Evolutionary conservation across 2,797 vertebrate genomes (phyloP).

Genomic region (Denticeps clupeoides): DNA sequence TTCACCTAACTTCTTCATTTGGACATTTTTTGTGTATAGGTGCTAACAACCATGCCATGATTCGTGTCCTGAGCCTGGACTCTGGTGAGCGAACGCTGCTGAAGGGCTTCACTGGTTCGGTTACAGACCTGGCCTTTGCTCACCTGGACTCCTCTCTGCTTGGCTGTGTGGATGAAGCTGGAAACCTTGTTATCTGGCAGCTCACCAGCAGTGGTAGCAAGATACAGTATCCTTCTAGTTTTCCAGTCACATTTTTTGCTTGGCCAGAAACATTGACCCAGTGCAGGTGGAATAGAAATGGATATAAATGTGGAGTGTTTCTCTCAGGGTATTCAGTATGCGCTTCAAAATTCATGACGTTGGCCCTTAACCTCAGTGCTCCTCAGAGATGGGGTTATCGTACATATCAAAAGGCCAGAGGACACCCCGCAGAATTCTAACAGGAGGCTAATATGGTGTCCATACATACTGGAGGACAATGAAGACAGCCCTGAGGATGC

Average conservation of each 20-base stretch:
- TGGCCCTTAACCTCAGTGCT: slow-evolving; percentile 52
- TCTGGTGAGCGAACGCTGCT: slow-evolving; percentile 80
- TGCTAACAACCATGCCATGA: slow-evolving; percentile 88
- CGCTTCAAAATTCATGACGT: background rate
- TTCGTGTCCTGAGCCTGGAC: slow-evolving; percentile 82
- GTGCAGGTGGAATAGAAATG: no score
- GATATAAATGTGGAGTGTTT: background rate
- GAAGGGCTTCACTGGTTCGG: slow-evolving; percentile 86
- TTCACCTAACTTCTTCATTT: no score
- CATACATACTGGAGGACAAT: slow-evolving; percentile 86
- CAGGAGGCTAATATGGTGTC: slow-evolving; percentile 94
- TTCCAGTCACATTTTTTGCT: no score
- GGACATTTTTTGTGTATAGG: slow-evolving; percentile 44
- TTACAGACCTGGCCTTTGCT: slow-evolving; percentile 94
- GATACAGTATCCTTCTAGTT: slow-evolving; percentile 96
- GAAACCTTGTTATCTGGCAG: slow-evolving; percentile 92
- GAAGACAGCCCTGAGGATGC: slow-evolving; percentile 82
- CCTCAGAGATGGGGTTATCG: slow-evolving; percentile 81
- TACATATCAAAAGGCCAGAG: slow-evolving; percentile 78
- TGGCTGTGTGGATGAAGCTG: slow-evolving; percentile 91
- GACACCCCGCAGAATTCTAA: slow-evolving; percentile 74
- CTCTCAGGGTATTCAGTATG: background rate
- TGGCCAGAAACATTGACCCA: no score
- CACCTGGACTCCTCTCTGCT: slow-evolving; percentile 90
- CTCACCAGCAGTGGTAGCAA: slow-evolving; percentile 78